Percentiles rank a stretch among this genome's conserved stretches.
phyloP scores from a whole-genome alignment of 2,113 vertebrate species.

The Lepisosteus oculatus region DNA sequence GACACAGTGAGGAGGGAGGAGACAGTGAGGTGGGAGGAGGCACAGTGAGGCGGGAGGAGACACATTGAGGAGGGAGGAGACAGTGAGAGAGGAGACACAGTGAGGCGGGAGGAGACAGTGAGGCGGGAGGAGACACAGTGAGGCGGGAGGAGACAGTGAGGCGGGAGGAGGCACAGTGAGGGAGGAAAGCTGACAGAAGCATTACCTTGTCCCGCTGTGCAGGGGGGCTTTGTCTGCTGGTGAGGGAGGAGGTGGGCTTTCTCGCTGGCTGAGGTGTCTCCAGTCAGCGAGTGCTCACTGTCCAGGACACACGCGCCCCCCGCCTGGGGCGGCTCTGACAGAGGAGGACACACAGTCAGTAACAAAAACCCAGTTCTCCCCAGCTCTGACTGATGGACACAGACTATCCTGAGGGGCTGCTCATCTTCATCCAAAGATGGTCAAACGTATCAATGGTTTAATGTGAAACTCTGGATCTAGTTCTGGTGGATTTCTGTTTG shows the following conservation, averaged over 20 bases:
- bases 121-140: not conserved
- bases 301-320: not conserved
- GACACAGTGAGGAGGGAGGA: too few relatives aligned
- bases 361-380: not conserved
- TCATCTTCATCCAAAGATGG: too few relatives aligned
- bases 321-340: slow-evolving; percentile 7
- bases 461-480: too few relatives aligned
- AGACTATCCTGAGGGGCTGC: too few relatives aligned
- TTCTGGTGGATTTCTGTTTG: too few relatives aligned
- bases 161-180: not conserved
- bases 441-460: too few relatives aligned
- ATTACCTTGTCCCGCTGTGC: slow-evolving; percentile 38
- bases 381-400: too few relatives aligned
- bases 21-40: too few relatives aligned
- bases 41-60: not conserved
- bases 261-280: slow-evolving; percentile 38
- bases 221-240: slow-evolving; percentile 19
- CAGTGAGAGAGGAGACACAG: too few relatives aligned
- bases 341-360: slow-evolving; percentile 8
- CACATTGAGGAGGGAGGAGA: too few relatives aligned
- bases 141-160: not conserved
- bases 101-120: too few relatives aligned
- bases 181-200: not conserved
- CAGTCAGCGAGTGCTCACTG: slow-evolving; percentile 37
- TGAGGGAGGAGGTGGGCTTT: slow-evolving; percentile 36